These are phyloP conservation scores for Gnatocerus cornutus DNA, from an alignment of 2,888 invertebrate species.

Conservation along the genomic window DNA sequence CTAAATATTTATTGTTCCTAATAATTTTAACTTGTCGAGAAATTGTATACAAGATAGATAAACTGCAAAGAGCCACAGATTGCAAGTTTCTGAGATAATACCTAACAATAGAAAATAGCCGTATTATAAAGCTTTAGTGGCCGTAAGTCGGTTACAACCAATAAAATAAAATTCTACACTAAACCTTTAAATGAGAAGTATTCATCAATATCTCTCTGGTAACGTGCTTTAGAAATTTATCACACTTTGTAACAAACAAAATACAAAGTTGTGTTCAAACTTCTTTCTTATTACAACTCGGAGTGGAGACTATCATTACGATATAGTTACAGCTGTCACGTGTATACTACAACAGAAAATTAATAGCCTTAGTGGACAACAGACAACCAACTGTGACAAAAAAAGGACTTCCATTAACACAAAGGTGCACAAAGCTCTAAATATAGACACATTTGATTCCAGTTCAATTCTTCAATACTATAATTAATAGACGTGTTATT, in stretches of 20 bases:
- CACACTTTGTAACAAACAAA: conserved; percentile 28
- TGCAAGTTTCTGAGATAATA: conserved; percentile 38
- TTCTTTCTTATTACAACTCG: background rate
- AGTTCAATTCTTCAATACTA: too few species aligned
- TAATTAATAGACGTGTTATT: background rate
- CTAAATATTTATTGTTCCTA: conserved; percentile 60
- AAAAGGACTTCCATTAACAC: background rate
- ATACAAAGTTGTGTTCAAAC: conserved; percentile 26
- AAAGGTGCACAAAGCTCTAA: too few species aligned
- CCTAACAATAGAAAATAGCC: conserved; percentile 43
- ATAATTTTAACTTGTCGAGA: conserved; percentile 53
- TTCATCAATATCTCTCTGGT: conserved; percentile 38
- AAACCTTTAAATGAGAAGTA: conserved; percentile 39
- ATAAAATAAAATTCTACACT: conserved; percentile 43
- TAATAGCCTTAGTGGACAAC: conserved; percentile 9
- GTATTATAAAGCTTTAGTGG: conserved; percentile 48
- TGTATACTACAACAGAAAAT: conserved; percentile 8
- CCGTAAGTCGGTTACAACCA: conserved; percentile 44
- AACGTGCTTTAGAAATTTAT: conserved; percentile 34
- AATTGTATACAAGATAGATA: conserved; percentile 41
- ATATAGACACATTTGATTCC: too few species aligned
- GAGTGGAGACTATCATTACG: conserved; percentile 16
- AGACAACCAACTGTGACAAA: conserved; percentile 1
- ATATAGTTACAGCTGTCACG: conserved; percentile 28
- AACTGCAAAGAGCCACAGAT: conserved; percentile 26